Evolutionary conservation across 1,140 invertebrate genomes (phyloP).

Genomic region (Halotydeus destructor): DNA sequence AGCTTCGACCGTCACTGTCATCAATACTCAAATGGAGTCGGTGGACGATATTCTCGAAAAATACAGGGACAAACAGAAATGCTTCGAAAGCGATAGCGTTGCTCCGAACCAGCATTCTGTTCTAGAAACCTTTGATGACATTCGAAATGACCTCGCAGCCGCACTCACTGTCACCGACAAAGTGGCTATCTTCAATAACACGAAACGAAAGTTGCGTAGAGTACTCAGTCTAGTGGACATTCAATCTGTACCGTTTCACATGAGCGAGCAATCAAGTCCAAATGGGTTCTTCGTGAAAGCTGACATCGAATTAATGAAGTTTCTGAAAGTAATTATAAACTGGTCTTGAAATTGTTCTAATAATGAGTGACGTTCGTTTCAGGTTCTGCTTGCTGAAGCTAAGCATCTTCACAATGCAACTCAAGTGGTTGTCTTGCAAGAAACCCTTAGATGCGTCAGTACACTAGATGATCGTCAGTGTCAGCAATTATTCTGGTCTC

Average conservation of each 20-base stretch:
- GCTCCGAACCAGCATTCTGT: no score
- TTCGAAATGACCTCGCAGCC: no score
- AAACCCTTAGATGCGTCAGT: slow-evolving; percentile 56
- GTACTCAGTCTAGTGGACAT: slow-evolving; percentile 67
- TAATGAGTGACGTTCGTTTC: no score
- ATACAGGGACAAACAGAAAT: no score
- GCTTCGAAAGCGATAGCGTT: no score
- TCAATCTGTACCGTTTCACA: slow-evolving; percentile 17
- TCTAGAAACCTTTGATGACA: no score
- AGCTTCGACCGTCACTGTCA: neutral
- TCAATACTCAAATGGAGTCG: no score
- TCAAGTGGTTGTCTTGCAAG: slow-evolving; percentile 40
- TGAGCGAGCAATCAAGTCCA: slow-evolving; percentile 6
- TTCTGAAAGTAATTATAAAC: slow-evolving; percentile 18
- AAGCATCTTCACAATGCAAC: slow-evolving; percentile 49
- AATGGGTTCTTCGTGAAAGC: neutral
- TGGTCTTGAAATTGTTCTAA: no score
- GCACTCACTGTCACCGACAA: no score
- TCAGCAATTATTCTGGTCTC: slow-evolving; percentile 47
- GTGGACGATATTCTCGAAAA: no score
- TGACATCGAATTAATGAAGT: slow-evolving; percentile 19
- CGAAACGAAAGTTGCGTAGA: slow-evolving; percentile 73
- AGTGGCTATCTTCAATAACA: slow-evolving; percentile 45
- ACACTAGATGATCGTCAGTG: slow-evolving; percentile 49
- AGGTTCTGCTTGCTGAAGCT: slow-evolving; percentile 60